These are phyloP conservation scores for Eumerus sabulonum DNA, from an alignment of 2,888 invertebrate genomes.

Conservation along the genomic window DNA sequence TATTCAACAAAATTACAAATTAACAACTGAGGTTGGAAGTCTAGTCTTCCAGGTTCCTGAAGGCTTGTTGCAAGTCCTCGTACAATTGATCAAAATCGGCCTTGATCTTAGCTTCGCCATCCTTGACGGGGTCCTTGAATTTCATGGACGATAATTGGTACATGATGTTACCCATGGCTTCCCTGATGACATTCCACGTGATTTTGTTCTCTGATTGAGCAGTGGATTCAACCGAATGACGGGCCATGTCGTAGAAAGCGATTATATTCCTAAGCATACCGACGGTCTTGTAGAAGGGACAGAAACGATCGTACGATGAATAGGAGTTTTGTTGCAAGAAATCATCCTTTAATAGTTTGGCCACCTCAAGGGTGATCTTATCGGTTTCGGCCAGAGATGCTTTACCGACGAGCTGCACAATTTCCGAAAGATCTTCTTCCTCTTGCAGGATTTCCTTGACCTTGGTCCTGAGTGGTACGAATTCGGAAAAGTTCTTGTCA, in stretches of 20 bases:
- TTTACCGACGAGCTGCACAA: slow-evolving; percentile 99
- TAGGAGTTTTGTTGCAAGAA: slow-evolving; percentile 99
- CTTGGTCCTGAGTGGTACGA: slow-evolving; percentile 97
- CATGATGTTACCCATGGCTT: slow-evolving; percentile 96
- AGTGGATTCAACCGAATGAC: slow-evolving; percentile 98
- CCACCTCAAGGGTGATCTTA: slow-evolving; percentile 99
- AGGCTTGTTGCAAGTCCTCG: slow-evolving; percentile 98
- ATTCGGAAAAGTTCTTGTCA: slow-evolving; percentile 98
- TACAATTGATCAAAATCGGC: slow-evolving; percentile 97
- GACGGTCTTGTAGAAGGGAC: slow-evolving; percentile 99
- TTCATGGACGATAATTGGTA: slow-evolving; percentile 99
- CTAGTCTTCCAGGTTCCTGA: slow-evolving; percentile 99
- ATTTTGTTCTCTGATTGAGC: slow-evolving; percentile 99
- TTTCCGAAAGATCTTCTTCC: slow-evolving; percentile 99
- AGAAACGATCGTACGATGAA: slow-evolving; percentile 96
- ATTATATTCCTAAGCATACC: slow-evolving; percentile 99
- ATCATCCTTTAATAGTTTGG: slow-evolving; percentile 98
- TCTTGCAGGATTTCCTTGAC: slow-evolving; percentile 97
- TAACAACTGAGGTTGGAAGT: slow-evolving; percentile 45
- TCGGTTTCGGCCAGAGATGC: slow-evolving; percentile 99
- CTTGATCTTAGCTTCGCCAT: slow-evolving; percentile 98
- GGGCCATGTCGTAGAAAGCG: slow-evolving; percentile 98
- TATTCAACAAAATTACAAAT: slow-evolving; percentile 58
- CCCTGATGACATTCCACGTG: slow-evolving; percentile 98
- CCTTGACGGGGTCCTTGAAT: slow-evolving; percentile 99